These are phyloP conservation scores for Aurelia aurita DNA, from an alignment of 30 jellyfish, hydroid and myxozoan genomes.

Conservation along the genomic window DNA sequence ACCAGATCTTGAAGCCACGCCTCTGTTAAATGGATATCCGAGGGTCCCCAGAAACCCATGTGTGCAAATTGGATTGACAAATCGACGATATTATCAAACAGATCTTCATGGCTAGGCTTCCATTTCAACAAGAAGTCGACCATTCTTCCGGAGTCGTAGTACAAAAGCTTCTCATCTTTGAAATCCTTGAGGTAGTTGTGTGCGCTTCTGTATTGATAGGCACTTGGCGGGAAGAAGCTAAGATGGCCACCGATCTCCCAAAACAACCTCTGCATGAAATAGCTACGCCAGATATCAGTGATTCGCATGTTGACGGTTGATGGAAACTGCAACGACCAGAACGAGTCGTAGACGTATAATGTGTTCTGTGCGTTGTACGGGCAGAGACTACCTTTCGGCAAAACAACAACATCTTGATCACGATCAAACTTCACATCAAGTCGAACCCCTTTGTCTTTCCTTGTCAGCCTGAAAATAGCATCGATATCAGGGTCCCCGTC, in stretches of 20 bases:
- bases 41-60: constrained; percentile 76
- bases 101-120: constrained; percentile 65
- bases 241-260: constrained; percentile 98
- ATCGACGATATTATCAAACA: constrained; percentile 85
- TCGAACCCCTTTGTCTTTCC: constrained; percentile 86
- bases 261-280: constrained; percentile 85
- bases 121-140: constrained; percentile 79
- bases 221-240: constrained; percentile 95
- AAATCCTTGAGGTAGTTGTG: constrained; percentile 86
- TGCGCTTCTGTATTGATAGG: constrained; percentile 94
- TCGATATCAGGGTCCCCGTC: constrained; percentile 98
- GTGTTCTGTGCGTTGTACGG: constrained; percentile 98
- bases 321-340: constrained; percentile 85
- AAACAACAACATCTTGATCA: constrained; percentile 78
- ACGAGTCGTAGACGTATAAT: constrained; percentile 78
- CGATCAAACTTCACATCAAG: constrained; percentile 83
- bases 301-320: constrained; percentile 89
- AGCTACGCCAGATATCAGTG: constrained; percentile 96
- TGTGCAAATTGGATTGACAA: constrained; percentile 76
- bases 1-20: constrained; percentile 95
- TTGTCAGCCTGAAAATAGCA: constrained; percentile 91
- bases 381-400: constrained; percentile 84
- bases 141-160: constrained; percentile 72
- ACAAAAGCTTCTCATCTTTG: constrained; percentile 87
- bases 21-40: constrained; percentile 81